Evolutionary conservation across 2,888 invertebrate genomes (phyloP).

Genomic region (Himalopsyche anomala): DNA sequence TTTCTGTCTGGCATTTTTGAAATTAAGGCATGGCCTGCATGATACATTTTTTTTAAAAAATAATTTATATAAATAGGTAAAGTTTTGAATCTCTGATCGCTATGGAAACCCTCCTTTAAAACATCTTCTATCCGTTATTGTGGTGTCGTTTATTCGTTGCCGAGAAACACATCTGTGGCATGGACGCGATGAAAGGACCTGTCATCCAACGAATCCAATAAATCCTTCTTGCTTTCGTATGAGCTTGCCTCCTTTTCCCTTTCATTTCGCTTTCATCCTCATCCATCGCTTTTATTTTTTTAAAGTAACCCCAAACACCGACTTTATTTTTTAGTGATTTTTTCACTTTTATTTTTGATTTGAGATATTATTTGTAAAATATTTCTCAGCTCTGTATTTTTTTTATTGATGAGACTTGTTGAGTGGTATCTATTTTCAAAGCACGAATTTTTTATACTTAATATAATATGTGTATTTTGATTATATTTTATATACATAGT

Average conservation of each 20-base stretch:
- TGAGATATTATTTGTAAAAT: neutral
- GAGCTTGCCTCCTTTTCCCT: neutral
- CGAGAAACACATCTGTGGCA: constrained; percentile 54
- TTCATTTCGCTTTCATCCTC: constrained; percentile 16
- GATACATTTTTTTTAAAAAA: no score
- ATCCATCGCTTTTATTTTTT: constrained; percentile 9
- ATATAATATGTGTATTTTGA: no score
- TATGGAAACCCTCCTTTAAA: constrained; percentile 28
- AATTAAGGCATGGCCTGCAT: no score
- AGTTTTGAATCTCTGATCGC: constrained; percentile 9
- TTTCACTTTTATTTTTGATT: neutral
- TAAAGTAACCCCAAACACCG: neutral
- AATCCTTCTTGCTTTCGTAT: constrained; percentile 54
- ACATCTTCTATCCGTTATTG: constrained; percentile 53
- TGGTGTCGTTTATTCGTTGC: constrained; percentile 46
- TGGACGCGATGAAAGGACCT: constrained; percentile 58
- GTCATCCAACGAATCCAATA: constrained; percentile 63
- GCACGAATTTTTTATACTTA: no score
- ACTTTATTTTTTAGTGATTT: neutral
- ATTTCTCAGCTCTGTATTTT: no score
- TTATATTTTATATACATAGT: no score
- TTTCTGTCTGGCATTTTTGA: no score
- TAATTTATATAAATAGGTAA: no score
- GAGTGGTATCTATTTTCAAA: no score
- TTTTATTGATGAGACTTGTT: no score